Percentiles rank a stretch among this genome's conserved stretches.
phyloP scores from a whole-genome alignment of 2,888 invertebrate genomes.

The Clanis bilineata region DNA sequence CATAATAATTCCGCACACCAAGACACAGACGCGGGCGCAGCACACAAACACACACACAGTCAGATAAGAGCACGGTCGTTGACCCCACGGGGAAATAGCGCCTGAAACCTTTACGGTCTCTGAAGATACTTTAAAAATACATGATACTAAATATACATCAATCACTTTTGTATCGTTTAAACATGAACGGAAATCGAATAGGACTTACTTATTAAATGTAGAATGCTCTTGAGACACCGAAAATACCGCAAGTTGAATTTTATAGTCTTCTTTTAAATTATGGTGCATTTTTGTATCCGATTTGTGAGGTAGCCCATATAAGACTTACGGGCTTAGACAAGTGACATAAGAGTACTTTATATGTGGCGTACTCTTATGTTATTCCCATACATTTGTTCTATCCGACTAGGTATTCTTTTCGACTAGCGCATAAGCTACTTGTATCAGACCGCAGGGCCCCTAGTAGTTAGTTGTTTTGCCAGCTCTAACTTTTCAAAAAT shows the following conservation, averaged over 20 bases:
- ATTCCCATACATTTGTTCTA: too few relatives aligned
- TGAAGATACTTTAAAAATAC: constrained; percentile 36
- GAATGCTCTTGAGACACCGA: neutral
- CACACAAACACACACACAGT: constrained; percentile 43
- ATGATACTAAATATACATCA: constrained; percentile 22
- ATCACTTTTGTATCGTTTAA: constrained; percentile 18
- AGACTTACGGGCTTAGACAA: too few relatives aligned
- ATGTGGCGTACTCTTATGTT: too few relatives aligned
- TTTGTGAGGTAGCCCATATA: too few relatives aligned
- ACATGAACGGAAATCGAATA: constrained; percentile 25
- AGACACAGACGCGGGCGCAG: constrained; percentile 52
- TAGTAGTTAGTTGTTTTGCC: too few relatives aligned
- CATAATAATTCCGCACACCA: constrained; percentile 62
- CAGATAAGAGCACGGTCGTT: constrained; percentile 71
- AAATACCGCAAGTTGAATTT: neutral
- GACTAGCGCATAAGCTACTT: too few relatives aligned
- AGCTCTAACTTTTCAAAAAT: too few relatives aligned
- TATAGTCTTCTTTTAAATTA: neutral
- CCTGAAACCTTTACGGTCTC: constrained; percentile 65
- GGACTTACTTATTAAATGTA: constrained; percentile 14
- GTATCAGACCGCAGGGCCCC: too few relatives aligned
- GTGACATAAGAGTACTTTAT: too few relatives aligned
- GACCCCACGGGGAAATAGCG: constrained; percentile 68
- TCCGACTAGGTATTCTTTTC: too few relatives aligned
- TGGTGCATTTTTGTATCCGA: too few relatives aligned